Evolutionary conservation across 2,888 invertebrate genomes (phyloP), one percentile per base, ranked within the genome.

Genomic region (Nineta flava): DNA sequence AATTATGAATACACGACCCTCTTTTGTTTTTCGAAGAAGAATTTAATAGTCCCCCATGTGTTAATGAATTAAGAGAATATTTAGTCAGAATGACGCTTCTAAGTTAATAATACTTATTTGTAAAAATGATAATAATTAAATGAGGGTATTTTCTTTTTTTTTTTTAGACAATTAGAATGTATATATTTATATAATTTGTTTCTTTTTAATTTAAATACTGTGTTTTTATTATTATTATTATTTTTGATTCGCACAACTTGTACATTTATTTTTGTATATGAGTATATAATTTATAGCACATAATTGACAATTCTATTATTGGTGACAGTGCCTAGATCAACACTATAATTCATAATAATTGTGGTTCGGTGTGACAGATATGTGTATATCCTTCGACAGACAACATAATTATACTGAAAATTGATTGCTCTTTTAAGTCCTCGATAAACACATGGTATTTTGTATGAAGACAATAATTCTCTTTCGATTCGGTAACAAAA

Each of bases 61-160:
- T 13, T 38, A 15, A 38, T 38, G n/a, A 26, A 13, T 38, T 13
- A 38, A 38, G 4, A 44, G 35, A 46, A 34, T 48, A 19, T 41
- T 41, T 48, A 48, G 48, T 48, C 48, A 48, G 48, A 41, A 48
- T 41, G 35, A 48, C 48, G 48, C 48, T 48, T 48, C 12, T 44
- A 38, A 38, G 38, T 38, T 44, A n/a, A 44, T 26, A 26, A 44
- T 26, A 26, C 26, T 44, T 44, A 44, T 44, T 44, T 44, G 21
- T 44, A 21, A 44, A 26, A 26, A 19, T 35, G 16, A 47, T 47
- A 47, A 49, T 26, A 26, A 26, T 26, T 26, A 26, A 26, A 26
- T 49, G 49, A 49, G 49, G 49, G 49, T 49, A 49, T 49, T 44
- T 49, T 34, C 32, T 35, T 49, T 49, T 49, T 43, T 49, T 49